phyloP scores from a whole-genome alignment of 1,140 invertebrate genomes.

The Pseudomyrmex sp. region DNA sequence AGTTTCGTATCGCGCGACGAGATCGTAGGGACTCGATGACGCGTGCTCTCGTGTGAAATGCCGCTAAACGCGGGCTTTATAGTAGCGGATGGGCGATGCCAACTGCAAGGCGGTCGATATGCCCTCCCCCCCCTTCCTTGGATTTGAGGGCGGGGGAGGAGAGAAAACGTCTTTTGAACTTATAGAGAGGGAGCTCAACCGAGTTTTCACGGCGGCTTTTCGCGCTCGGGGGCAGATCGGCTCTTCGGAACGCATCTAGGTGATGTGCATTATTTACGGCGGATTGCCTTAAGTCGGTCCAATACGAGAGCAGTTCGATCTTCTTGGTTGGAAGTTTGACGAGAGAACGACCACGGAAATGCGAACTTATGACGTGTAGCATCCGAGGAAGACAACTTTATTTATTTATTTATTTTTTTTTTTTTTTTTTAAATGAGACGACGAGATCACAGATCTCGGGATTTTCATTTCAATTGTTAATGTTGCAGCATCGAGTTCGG shows the following conservation, averaged over 20 bases:
- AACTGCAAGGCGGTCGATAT: slow-evolving; percentile 45
- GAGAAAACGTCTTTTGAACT: slow-evolving; percentile 69
- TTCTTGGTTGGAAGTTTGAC: slow-evolving; percentile 31
- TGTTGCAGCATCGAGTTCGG: neutral
- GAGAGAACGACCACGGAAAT: slow-evolving; percentile 17
- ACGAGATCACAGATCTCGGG: neutral
- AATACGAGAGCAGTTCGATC: slow-evolving; percentile 45
- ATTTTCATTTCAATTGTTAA: too few species aligned
- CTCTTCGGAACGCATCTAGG: slow-evolving; percentile 34
- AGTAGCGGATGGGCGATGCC: slow-evolving; percentile 53
- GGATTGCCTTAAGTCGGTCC: slow-evolving; percentile 68
- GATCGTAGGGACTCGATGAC: slow-evolving; percentile 68
- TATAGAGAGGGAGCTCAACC: slow-evolving; percentile 71
- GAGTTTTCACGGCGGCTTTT: slow-evolving; percentile 68
- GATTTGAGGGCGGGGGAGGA: neutral
- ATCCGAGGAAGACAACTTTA: neutral
- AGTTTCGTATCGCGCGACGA: slow-evolving; percentile 67
- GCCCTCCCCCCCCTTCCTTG: too few species aligned
- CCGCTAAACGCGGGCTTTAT: slow-evolving; percentile 71
- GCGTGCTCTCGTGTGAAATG: slow-evolving; percentile 43
- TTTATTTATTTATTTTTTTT: too few species aligned
- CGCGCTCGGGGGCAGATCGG: slow-evolving; percentile 44
- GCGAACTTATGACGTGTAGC: neutral
- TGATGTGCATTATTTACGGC: slow-evolving; percentile 74
- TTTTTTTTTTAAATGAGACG: neutral